A percentile compares a stretch with the other conserved stretches of the same genome.
Evolutionary conservation across 35 echinoderm and acorn worm species (phyloP).

Genomic region (Lytechinus variegatus): DNA sequence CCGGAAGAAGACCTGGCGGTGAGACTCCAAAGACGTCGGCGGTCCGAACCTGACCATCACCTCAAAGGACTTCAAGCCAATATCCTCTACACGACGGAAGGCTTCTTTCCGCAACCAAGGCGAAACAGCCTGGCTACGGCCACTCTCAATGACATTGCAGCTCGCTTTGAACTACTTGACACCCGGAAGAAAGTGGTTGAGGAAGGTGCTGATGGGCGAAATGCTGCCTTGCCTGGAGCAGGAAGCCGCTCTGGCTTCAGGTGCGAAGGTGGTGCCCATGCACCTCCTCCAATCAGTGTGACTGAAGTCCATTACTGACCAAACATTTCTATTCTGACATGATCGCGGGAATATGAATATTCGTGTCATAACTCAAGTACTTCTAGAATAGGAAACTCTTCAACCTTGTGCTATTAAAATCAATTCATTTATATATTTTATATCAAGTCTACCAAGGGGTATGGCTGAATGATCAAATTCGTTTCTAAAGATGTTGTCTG

Average conservation of each 20-base stretch:
- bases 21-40: constrained; percentile 9
- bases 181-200: constrained; percentile 40
- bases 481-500: neutral
- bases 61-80: constrained; percentile 4
- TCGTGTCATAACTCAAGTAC: neutral
- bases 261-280: neutral
- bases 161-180: constrained; percentile 58
- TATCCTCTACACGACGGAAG: constrained; percentile 40
- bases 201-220: constrained; percentile 30
- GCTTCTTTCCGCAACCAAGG: constrained; percentile 53
- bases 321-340: neutral
- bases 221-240: neutral
- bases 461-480: neutral
- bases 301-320: constrained; percentile 9
- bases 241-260: neutral
- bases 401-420: neutral
- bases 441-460: neutral
- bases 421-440: neutral
- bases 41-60: constrained; percentile 29
- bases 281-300: constrained; percentile 21
- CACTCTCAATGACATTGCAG: constrained; percentile 45
- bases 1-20: constrained; percentile 19
- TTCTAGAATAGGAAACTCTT: neutral
- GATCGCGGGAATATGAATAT: too few relatives aligned
- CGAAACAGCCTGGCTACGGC: constrained; percentile 58